These are phyloP conservation scores for Odontesthes bonariensis DNA, from an alignment of 2,113 vertebrate species.

Conservation along the genomic window DNA sequence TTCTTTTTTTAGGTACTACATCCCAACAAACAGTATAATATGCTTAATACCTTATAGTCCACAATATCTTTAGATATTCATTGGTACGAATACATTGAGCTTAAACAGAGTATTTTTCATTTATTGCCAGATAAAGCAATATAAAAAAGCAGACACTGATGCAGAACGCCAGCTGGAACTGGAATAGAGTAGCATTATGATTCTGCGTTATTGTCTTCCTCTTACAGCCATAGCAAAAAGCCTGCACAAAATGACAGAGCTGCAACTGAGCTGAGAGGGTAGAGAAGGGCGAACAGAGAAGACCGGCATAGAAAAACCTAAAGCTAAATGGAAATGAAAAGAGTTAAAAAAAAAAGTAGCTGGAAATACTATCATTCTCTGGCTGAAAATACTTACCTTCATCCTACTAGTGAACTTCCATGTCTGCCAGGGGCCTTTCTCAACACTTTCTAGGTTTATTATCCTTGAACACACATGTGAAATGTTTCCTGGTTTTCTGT, in stretches of 20 bases:
- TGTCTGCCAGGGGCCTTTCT: slow-evolving; percentile 22
- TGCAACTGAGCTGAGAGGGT: slow-evolving; percentile 19
- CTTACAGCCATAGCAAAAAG: slow-evolving; percentile 32
- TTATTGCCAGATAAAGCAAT: neutral
- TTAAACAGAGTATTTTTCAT: neutral
- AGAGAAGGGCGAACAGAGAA: neutral
- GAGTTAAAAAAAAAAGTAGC: neutral
- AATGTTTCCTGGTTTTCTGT: slow-evolving; percentile 29
- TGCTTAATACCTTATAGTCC: too few species aligned
- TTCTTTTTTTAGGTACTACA: too few species aligned
- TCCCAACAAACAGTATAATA: too few species aligned
- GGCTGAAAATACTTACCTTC: slow-evolving; percentile 27
- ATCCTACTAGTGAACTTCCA: neutral
- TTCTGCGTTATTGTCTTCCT: slow-evolving; percentile 43
- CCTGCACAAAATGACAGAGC: slow-evolving; percentile 21
- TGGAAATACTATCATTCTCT: neutral
- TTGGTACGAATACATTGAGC: too few species aligned
- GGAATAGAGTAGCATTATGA: too few species aligned
- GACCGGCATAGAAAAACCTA: neutral
- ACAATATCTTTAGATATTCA: too few species aligned
- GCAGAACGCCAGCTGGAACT: slow-evolving; percentile 34
- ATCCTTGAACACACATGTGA: slow-evolving; percentile 19
- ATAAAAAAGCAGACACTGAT: slow-evolving; percentile 43
- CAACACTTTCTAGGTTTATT: slow-evolving; percentile 46
- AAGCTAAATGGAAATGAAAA: neutral